Evolutionary conservation across 2,797 vertebrate species (phyloP).

Genomic region (Coregonus ussuriensis): DNA sequence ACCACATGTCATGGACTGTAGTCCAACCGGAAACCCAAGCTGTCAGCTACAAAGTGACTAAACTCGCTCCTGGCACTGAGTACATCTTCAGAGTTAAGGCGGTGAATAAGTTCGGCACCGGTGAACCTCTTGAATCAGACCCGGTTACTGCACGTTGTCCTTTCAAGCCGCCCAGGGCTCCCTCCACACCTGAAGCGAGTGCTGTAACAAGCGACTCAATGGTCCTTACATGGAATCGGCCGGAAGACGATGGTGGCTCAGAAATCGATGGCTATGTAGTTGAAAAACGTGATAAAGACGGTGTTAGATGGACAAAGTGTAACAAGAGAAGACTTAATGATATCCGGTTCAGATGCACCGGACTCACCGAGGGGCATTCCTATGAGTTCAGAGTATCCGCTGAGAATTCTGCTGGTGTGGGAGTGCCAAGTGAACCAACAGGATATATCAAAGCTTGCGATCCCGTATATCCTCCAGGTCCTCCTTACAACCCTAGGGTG

Average conservation of each 20-base stretch:
- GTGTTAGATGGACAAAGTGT: conserved; percentile 94
- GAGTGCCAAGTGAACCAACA: conserved; percentile 87
- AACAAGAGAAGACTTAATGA: conserved; percentile 93
- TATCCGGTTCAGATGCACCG: conserved; percentile 91
- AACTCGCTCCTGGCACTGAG: conserved; percentile 91
- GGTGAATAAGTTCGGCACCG: conserved; percentile 95
- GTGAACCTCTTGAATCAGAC: conserved; percentile 92
- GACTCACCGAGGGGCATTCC: conserved; percentile 85
- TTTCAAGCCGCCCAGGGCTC: conserved; percentile 88
- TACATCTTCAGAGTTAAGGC: conserved; percentile 97
- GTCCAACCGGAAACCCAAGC: conserved; percentile 90
- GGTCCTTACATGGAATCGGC: conserved; percentile 92
- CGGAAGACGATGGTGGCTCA: conserved; percentile 91
- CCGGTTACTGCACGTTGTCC: conserved; percentile 90
- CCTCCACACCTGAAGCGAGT: conserved; percentile 85
- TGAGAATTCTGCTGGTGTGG: conserved; percentile 93
- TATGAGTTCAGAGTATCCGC: conserved; percentile 97
- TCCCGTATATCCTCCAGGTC: conserved; percentile 90
- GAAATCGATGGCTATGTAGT: conserved; percentile 91
- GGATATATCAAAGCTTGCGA: conserved; percentile 91
- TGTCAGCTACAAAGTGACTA: conserved; percentile 90
- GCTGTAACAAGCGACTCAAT: conserved; percentile 88
- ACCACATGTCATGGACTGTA: conserved; percentile 90
- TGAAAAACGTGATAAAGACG: conserved; percentile 96
- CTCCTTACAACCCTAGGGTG: conserved; percentile 91